Base-by-base conservation (phyloP, 2,113 vertebrate genomes). In the Amphilophus citrinellus region DNA sequence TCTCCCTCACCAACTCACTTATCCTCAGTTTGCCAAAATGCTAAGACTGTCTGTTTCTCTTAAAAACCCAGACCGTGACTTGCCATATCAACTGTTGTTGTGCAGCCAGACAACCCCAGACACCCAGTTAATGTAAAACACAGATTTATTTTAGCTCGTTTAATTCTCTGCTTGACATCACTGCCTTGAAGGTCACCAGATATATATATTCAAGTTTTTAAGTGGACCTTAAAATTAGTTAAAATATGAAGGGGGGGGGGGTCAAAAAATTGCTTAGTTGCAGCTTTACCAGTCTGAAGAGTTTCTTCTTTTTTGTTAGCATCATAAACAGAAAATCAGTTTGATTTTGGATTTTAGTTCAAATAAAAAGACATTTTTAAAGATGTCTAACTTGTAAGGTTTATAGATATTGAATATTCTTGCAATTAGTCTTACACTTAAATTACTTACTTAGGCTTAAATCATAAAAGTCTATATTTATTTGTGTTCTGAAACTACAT, bases 111-210 rank as follows among this genome's bases (percentile, higher is more conserved):
- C 13, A 0, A 82, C 61, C 39, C 3, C 2, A 9, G 62, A 77
- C 80, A 22, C 20, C 10, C 4, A 47, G 53, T 77, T 65, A 78
- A 75, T 8, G 27, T 61, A 58, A 76, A 84, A 11, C 58, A 66
- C 75, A 84, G 84, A 90, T 82, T 13, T 20, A 85, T 84, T 83
- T 76, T 66, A 76, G 39, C 59, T 2, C 84, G 20, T 20, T 84
- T 87, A 44, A 63, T 86, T 84, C 63, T 61, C 6, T 3, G 30
- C 11, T 20, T 20, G 58, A 75, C 0, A 66, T 61, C 3, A 15
- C 8, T 78, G 78, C 61, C 80, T 82, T 15, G 2, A 27, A 76
- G 47, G 65, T 63, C 20, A 82, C 73, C 63, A 75, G 80, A 63
- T 6, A 27, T 6, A 35, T 5, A 35, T 35, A 35, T 7, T 42